Evolutionary conservation across 2,113 vertebrate genomes (phyloP).

Genomic region (Halcyon malimbica): DNA sequence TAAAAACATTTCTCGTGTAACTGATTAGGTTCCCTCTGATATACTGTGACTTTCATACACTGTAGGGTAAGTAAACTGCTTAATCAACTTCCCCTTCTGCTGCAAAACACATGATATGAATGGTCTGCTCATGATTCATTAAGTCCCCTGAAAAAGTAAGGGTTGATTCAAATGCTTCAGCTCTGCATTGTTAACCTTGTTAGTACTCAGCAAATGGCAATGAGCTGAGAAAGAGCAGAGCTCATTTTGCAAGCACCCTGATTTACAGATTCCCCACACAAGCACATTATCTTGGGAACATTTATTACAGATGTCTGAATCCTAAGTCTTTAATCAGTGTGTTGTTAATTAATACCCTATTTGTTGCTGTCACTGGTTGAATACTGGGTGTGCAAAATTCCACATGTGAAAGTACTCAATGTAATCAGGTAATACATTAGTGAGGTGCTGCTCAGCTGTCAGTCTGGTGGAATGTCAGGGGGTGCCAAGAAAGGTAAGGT

Average conservation of each 20-base stretch:
- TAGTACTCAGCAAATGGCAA: constrained; percentile 12
- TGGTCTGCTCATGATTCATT: constrained; percentile 49
- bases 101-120: neutral
- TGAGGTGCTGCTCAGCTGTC: constrained; percentile 39
- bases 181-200: constrained; percentile 40
- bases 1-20: constrained; percentile 3
- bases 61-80: neutral
- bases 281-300: neutral
- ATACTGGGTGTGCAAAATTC: neutral
- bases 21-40: neutral
- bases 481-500: constrained; percentile 17
- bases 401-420: constrained; percentile 41
- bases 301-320: constrained; percentile 28
- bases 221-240: constrained; percentile 52
- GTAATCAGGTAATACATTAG: constrained; percentile 52
- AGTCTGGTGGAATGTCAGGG: neutral
- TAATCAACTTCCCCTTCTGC: neutral
- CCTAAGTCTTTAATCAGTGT: constrained; percentile 34
- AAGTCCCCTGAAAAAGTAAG: constrained; percentile 35
- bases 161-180: neutral
- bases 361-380: constrained; percentile 31
- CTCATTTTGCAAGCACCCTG: constrained; percentile 13
- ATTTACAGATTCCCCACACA: constrained; percentile 29
- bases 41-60: neutral
- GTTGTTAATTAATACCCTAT: constrained; percentile 52